Percentiles rank a stretch among this genome's conserved stretches.
These are phyloP conservation scores for Pontoporia blainvillei DNA, from an alignment of 2,113 vertebrate species.

Conservation along the genomic window DNA sequence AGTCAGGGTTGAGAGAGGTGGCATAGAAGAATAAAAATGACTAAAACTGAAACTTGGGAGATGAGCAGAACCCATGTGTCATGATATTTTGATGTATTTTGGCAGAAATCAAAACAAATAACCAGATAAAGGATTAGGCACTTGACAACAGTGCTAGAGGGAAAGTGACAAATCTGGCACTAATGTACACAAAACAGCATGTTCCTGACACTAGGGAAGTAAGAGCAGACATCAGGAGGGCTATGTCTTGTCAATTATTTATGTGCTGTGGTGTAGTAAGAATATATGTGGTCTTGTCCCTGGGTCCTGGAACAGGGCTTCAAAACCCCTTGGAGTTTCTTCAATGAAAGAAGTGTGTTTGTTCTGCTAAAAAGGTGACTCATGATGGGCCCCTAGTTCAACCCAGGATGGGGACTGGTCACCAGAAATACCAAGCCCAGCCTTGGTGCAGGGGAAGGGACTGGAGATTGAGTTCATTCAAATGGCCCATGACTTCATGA, in stretches of 20 bases:
- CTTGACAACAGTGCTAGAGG: neutral
- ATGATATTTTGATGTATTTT: neutral
- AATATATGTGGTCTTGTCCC: neutral
- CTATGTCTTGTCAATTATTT: rapidly evolving
- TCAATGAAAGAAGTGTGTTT: neutral
- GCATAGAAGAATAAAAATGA: neutral
- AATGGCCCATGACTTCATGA: neutral
- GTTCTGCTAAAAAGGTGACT: neutral
- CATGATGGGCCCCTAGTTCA: too few relatives aligned
- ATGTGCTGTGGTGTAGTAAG: too few relatives aligned
- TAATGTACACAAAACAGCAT: neutral
- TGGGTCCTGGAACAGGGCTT: neutral
- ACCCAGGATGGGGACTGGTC: too few relatives aligned
- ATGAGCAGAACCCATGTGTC: neutral
- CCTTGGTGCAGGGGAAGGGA: neutral
- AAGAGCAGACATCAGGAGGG: rapidly evolving
- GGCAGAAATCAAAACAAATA: neutral
- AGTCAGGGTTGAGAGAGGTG: neutral
- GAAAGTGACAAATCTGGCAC: neutral
- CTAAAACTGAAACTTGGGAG: neutral
- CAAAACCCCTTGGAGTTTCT: neutral
- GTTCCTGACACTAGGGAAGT: neutral
- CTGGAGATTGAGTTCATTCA: neutral
- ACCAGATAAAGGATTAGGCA: neutral
- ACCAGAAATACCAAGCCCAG: neutral